Conservation (phyloP, 2,888 invertebrate species). For the Yponomeuta plumbellus region DNA sequence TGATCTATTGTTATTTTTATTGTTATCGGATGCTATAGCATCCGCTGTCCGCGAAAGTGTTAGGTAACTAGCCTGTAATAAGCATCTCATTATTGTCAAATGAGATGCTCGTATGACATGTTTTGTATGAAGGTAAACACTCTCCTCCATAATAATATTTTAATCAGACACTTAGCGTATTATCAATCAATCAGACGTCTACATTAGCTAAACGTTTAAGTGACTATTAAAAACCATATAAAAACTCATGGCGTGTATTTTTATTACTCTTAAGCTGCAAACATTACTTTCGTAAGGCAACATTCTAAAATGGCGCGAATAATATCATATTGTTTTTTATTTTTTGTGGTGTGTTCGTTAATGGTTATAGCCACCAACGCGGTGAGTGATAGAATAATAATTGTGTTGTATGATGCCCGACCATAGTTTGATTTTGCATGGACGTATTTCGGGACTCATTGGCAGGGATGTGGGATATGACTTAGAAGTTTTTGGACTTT, state of each 20-base stretch:
- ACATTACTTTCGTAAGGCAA: background rate
- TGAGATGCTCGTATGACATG: background rate
- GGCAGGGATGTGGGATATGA: too few relatives aligned
- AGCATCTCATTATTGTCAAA: background rate
- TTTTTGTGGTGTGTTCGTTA: background rate
- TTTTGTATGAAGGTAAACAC: background rate
- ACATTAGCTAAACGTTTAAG: conserved; percentile 25
- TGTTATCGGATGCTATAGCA: too few relatives aligned
- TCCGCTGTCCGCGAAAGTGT: too few relatives aligned
- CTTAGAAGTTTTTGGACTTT: too few relatives aligned
- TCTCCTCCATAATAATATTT: background rate
- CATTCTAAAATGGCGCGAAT: background rate
- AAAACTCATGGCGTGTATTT: background rate
- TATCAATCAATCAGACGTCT: conserved; percentile 41
- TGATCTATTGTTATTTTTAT: too few relatives aligned
- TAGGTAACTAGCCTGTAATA: too few relatives aligned
- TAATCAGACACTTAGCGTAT: conserved; percentile 22
- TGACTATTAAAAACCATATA: background rate
- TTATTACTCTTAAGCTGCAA: background rate
- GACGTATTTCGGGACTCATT: too few relatives aligned
- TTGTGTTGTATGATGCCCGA: background rate
- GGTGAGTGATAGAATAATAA: background rate
- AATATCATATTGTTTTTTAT: background rate
- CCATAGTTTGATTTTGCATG: background rate
- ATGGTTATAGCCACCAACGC: background rate